A percentile compares a stretch with the other conserved stretches of the same genome.
Conservation (phyloP, 1,140 invertebrate genomes). For the Drosophila sp. region DNA sequence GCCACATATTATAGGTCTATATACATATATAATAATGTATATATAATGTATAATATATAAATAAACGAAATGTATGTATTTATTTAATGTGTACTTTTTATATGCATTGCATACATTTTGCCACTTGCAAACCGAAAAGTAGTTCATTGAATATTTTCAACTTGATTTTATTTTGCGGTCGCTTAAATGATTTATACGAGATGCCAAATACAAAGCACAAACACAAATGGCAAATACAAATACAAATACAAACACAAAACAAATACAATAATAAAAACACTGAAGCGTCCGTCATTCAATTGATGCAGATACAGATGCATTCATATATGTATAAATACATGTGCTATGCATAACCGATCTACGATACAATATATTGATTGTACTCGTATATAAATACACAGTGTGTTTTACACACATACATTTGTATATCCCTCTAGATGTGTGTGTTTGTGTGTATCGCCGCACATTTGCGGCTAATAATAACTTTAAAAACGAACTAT, state of each 20-base stretch:
- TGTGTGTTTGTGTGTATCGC: constrained; percentile 51
- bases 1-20: constrained; percentile 14
- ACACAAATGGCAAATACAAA: constrained; percentile 46
- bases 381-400: constrained; percentile 40
- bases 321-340: constrained; percentile 41
- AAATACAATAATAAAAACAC: constrained; percentile 35
- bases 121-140: constrained; percentile 62
- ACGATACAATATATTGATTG: constrained; percentile 70
- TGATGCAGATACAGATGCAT: constrained; percentile 50
- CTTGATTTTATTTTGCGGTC: constrained; percentile 81
- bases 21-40: constrained; percentile 10
- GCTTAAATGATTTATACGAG: constrained; percentile 81
- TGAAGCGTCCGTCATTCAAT: constrained; percentile 64
- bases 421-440: constrained; percentile 8
- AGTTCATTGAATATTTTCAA: constrained; percentile 82
- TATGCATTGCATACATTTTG: constrained; percentile 37
- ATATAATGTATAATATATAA: constrained; percentile 6
- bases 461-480: constrained; percentile 82
- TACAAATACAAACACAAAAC: constrained; percentile 33
- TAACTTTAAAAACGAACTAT: constrained; percentile 83
- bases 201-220: constrained; percentile 43
- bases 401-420: constrained; percentile 11
- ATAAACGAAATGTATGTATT: constrained; percentile 10
- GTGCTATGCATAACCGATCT: constrained; percentile 50
- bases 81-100: constrained; percentile 35